phyloP scores from a whole-genome alignment of 2,797 vertebrate genomes.

The Rousettus madagascariensis region DNA sequence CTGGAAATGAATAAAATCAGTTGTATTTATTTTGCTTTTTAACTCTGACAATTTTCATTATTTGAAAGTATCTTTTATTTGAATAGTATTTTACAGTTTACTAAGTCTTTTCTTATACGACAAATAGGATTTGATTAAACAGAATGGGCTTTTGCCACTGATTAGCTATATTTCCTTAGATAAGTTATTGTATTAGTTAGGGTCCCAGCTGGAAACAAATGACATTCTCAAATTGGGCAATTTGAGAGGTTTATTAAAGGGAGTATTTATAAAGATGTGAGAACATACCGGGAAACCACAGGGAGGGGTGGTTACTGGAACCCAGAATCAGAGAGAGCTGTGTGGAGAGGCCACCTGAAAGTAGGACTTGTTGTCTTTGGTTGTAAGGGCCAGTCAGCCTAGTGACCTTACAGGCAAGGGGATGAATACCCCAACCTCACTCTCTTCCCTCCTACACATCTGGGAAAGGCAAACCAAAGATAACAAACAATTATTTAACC shows the following conservation, averaged over 20 bases:
- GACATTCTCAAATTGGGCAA: background rate
- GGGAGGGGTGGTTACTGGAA: background rate
- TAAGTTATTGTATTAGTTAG: background rate
- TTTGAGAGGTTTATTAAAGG: background rate
- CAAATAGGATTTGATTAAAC: background rate
- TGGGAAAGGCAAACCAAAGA: background rate
- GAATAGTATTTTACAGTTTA: background rate
- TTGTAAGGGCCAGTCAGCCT: background rate
- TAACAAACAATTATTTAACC: background rate
- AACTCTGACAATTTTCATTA: background rate
- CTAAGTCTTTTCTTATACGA: background rate
- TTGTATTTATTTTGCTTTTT: constrained; percentile 30
- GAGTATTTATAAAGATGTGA: background rate
- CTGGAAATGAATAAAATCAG: constrained; percentile 22
- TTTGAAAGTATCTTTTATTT: background rate
- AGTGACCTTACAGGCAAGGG: background rate
- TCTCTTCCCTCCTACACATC: background rate
- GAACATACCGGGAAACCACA: background rate
- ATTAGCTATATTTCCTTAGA: background rate
- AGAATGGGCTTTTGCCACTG: background rate
- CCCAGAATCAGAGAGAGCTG: background rate
- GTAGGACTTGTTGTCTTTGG: background rate
- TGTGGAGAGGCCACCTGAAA: background rate
- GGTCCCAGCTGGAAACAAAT: background rate
- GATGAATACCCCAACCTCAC: background rate